Evolutionary conservation across 2,888 invertebrate species (phyloP), one percentile per base, ranked within the genome.

Genomic region (Tenthredo livida): DNA sequence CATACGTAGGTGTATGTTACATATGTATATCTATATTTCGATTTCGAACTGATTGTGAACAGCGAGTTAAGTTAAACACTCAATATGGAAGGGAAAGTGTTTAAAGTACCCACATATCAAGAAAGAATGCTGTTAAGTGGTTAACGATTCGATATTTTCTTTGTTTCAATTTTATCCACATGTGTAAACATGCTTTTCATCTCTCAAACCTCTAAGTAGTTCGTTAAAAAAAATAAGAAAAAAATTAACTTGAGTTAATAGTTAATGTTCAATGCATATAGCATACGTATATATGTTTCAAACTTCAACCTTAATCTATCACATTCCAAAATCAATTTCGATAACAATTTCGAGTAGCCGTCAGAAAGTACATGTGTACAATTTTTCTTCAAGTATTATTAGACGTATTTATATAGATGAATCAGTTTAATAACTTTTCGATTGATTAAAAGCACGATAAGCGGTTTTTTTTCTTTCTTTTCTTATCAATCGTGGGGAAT

Each of bases 121-220:
- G 67, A 67, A 33, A 67, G 67, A 67, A 67, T 67, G 67, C 67
- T 15, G 67, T 67, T 67, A 33, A 67, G 29, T 67, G 33, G 17
- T 17, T 12, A 33, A 67, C 15, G 10, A 61, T 61, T 67, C 67
- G 33, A 67, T 33, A 12, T 25, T 33, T 33, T 33, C 33, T 67
- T 67, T 33, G 67, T 33, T 17, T 33, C 17, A 67, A 33, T 67
- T 67, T 67, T 33, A 67, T 61, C 21, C 21, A 61, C 0, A 61
- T 4, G 25, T 21, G 12, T 61, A 61, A 21, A 25, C 21, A 21
- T 61, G n/a, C n/a, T n/a, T 54, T 54, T 54, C n/a, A 54, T 54
- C 54, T 54, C 7, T 54, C n/a, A n/a, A 54, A n/a, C n/a, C n/a
- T 6, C 1, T 6, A 7, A 54, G 17, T 54, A 54, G 17, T n/a